Conservation (phyloP, 2,797 vertebrate species). For the Geotrypetes seraphini region DNA sequence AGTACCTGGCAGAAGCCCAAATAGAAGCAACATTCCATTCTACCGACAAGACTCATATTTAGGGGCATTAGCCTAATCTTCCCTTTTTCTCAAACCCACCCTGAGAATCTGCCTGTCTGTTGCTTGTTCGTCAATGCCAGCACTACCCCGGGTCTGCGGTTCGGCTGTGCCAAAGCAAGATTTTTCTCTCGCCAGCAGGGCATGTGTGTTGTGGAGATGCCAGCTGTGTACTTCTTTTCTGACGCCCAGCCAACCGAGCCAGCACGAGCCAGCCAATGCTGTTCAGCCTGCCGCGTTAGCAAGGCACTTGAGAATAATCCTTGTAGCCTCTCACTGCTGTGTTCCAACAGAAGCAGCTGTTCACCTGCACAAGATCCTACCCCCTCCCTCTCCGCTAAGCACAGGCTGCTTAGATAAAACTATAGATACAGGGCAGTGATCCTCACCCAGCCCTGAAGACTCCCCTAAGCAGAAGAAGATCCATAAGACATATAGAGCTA, state of each 20-base stretch:
- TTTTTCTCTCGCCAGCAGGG: conserved; percentile 5
- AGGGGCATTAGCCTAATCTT: too few relatives aligned
- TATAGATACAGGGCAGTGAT: conserved; percentile 36
- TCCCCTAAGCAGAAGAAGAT: too few relatives aligned
- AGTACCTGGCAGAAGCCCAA: too few relatives aligned
- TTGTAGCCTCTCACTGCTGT: conserved; percentile 16
- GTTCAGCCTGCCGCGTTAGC: conserved; percentile 11
- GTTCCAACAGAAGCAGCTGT: conserved; percentile 19
- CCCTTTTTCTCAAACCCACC: too few relatives aligned
- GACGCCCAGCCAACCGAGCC: conserved; percentile 17
- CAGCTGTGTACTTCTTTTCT: conserved; percentile 29
- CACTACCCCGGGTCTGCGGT: too few relatives aligned
- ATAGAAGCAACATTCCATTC: too few relatives aligned
- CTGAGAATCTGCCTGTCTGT: too few relatives aligned
- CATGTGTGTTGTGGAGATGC: conserved; percentile 26
- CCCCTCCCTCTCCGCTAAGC: conserved; percentile 29
- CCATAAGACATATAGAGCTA: too few relatives aligned
- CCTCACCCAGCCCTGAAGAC: too few relatives aligned
- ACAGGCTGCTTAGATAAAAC: conserved; percentile 20
- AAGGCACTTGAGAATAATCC: conserved; percentile 1
- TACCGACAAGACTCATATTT: too few relatives aligned
- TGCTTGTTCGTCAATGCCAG: too few relatives aligned
- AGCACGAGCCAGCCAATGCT: conserved; percentile 22
- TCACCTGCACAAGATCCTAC: conserved; percentile 15
- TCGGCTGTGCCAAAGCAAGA: too few relatives aligned